phyloP scores from a whole-genome alignment of 2,888 invertebrate species.

The Drosophila pullipes region DNA sequence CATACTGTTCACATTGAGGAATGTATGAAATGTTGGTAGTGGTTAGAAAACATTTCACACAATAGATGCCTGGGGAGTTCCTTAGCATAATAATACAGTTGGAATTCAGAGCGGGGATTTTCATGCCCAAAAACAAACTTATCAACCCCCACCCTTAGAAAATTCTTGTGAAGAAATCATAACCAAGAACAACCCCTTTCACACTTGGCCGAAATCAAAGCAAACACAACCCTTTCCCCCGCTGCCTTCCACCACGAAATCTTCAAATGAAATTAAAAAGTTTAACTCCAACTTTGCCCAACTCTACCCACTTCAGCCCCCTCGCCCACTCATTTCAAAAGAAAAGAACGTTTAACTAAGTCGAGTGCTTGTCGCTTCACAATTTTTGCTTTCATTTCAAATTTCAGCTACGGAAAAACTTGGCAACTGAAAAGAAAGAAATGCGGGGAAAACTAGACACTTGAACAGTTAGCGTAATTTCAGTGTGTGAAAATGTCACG shows the following conservation, averaged over 20 bases:
- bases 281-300: constrained; percentile 50
- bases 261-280: constrained; percentile 70
- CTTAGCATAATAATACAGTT: constrained; percentile 34
- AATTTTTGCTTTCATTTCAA: constrained; percentile 45
- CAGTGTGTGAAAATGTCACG: constrained; percentile 44
- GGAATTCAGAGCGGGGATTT: constrained; percentile 4
- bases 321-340: background rate
- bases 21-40: background rate
- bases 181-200: constrained; percentile 23
- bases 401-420: constrained; percentile 36
- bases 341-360: constrained; percentile 49
- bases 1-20: background rate
- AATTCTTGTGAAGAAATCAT: constrained; percentile 23
- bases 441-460: constrained; percentile 13
- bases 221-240: background rate
- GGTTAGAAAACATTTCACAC: constrained; percentile 18
- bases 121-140: background rate
- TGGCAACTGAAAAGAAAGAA: constrained; percentile 22
- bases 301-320: background rate
- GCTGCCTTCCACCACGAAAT: background rate
- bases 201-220: background rate
- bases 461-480: constrained; percentile 42
- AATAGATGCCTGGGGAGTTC: constrained; percentile 47
- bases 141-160: background rate
- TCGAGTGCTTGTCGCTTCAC: constrained; percentile 35